Conservation (phyloP, 2,113 vertebrate species). For the Brachypodius melanocephalos region DNA sequence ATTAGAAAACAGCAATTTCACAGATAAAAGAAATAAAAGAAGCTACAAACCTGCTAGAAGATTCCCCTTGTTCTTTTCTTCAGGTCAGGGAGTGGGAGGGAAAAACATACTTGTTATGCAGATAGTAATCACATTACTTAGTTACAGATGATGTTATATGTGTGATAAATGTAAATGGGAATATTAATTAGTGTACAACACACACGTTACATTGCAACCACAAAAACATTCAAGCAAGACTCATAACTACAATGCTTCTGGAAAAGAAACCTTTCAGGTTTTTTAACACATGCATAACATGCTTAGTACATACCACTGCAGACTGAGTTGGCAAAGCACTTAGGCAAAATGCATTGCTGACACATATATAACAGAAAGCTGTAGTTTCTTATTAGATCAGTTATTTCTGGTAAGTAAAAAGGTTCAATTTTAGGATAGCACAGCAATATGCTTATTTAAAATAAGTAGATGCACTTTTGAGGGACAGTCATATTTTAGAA, state of each 20-base stretch:
- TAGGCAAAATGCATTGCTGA: slow-evolving; percentile 62
- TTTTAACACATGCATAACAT: slow-evolving; percentile 66
- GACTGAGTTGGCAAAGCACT: slow-evolving; percentile 69
- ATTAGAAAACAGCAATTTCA: slow-evolving; percentile 38
- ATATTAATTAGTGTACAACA: slow-evolving; percentile 47
- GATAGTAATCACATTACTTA: slow-evolving; percentile 50
- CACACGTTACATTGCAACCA: slow-evolving; percentile 34
- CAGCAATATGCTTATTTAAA: neutral
- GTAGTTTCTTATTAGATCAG: slow-evolving; percentile 36
- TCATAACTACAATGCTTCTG: slow-evolving; percentile 14
- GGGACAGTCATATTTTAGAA: neutral
- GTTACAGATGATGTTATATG: slow-evolving; percentile 57
- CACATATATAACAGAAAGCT: slow-evolving; percentile 48
- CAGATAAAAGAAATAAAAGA: slow-evolving; percentile 63
- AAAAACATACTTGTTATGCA: slow-evolving; percentile 68
- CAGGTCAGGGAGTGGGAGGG: slow-evolving; percentile 74
- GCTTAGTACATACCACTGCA: slow-evolving; percentile 69
- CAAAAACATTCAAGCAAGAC: slow-evolving; percentile 48
- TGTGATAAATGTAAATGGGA: neutral
- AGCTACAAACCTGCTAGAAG: slow-evolving; percentile 89
- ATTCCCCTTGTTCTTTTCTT: slow-evolving; percentile 93
- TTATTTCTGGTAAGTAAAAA: slow-evolving; percentile 35
- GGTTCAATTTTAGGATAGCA: neutral
- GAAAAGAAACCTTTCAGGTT: slow-evolving; percentile 12
- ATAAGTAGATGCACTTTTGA: neutral